phyloP scores from a whole-genome alignment of 2,113 vertebrate species.

The Nycticorax nycticorax region DNA sequence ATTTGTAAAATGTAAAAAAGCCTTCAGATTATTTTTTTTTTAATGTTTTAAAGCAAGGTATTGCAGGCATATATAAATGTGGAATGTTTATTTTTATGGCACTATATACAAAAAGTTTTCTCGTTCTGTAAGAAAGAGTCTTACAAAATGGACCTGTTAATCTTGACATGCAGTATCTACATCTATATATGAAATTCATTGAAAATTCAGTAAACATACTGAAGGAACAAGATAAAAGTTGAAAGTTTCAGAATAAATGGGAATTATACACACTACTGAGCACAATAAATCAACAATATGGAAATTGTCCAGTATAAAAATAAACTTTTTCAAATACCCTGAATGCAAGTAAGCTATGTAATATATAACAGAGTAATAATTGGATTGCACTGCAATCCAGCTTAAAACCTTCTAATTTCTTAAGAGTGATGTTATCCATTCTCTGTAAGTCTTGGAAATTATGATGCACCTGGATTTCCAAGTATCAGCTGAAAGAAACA shows the following conservation, averaged over 20 bases:
- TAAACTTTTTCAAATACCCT: neutral
- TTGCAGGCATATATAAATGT: neutral
- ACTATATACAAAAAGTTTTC: neutral
- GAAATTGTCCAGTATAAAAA: conserved; percentile 27
- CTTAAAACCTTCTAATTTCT: neutral
- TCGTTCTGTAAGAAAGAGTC: neutral
- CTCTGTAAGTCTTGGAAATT: neutral
- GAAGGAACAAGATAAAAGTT: conserved; percentile 19
- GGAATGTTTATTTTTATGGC: neutral
- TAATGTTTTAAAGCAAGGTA: neutral
- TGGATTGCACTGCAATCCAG: neutral
- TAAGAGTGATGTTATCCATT: neutral
- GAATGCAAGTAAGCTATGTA: neutral
- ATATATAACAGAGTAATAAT: neutral
- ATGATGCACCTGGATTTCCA: neutral
- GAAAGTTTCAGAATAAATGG: conserved; percentile 12
- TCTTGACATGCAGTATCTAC: neutral
- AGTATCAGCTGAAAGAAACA: neutral
- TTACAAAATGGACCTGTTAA: neutral
- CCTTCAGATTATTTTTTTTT: neutral
- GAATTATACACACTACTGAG: neutral
- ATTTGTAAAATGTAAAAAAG: neutral
- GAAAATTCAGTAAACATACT: conserved; percentile 7
- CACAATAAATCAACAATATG: conserved; percentile 24
- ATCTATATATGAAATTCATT: neutral